Evolutionary conservation across 1,140 invertebrate species (phyloP).

Genomic region (Calephelis nemesis): DNA sequence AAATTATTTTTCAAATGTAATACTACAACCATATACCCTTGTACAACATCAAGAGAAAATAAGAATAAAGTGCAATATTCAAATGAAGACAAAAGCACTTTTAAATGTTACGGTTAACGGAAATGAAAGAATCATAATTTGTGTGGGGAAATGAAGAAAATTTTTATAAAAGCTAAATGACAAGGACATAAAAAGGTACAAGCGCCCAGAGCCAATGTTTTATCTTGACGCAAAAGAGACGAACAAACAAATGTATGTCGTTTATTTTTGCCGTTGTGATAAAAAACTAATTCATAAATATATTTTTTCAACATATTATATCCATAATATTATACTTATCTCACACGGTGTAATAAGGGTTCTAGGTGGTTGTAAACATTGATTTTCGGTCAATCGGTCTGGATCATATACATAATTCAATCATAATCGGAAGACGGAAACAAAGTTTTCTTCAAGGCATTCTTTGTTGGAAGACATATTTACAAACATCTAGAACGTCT

Average conservation of each 20-base stretch:
- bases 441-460: no score
- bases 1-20: background rate
- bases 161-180: background rate
- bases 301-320: background rate
- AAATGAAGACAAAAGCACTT: background rate
- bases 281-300: no score
- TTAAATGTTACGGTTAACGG: background rate
- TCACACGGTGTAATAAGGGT: no score
- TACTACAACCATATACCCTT: background rate
- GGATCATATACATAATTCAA: no score
- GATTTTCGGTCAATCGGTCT: no score
- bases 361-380: no score
- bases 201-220: background rate
- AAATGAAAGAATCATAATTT: constrained; percentile 6
- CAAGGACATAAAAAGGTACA: constrained; percentile 2
- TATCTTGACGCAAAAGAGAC: background rate
- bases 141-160: background rate
- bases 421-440: no score
- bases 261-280: background rate
- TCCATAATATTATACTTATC: no score
- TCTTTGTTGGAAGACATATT: no score
- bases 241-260: background rate
- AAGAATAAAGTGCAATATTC: background rate
- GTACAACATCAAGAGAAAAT: background rate
- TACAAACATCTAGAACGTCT: no score